Evolutionary conservation across 1,140 invertebrate species (phyloP), one percentile per base, ranked within the genome.

Genomic region (Cotesia chilonis): DNA sequence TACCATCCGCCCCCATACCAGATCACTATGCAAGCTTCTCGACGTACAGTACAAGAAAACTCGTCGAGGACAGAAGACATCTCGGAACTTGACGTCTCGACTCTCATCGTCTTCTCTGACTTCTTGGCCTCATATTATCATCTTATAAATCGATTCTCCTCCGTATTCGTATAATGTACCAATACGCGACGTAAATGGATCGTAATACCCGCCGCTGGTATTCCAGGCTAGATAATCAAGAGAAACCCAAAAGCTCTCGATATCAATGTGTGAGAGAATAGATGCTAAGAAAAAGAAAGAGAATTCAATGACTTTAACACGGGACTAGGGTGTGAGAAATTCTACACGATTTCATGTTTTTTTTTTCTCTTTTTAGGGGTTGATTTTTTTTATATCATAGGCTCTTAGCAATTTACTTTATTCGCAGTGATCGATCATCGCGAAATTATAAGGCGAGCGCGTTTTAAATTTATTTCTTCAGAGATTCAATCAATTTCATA

Each of bases 121-220:
- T 74, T 71, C 59, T 35, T 70, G 71, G 74, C 66, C 70, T 65
- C 70, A 76, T 74, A 81, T 82, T 82, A 82, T 82, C 79, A 73
- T 79, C 77, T 72, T 68, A 76, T 10, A 47, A 73, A 83, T 83
- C 79, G 79, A 83, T 83, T 81, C 76, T 75, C 70, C 79, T 76
- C 60, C 6, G 38, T 36, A 78, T 80, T 81, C 76, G 79, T 78
- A 47, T 47, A 82, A 85, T 84, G 81, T 79, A 79, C 72, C 69
- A 77, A 78, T 77, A 78, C 75, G 77, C 75, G 60, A 75, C 71
- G 76, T 73, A 83, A 83, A 82, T 81, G 77, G 79, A 82, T 82
- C 75, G 77, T 80, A 79, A 82, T 83, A 79, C 75, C 38, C 10
- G 57, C n/a, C 63, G 57, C 57, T 71, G 76, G 75, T 77, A 80